A percentile compares a stretch with the other conserved stretches of the same genome.
Evolutionary conservation across 23 tunicate genomes (phyloP).

Genomic region (Diplosoma virens): DNA sequence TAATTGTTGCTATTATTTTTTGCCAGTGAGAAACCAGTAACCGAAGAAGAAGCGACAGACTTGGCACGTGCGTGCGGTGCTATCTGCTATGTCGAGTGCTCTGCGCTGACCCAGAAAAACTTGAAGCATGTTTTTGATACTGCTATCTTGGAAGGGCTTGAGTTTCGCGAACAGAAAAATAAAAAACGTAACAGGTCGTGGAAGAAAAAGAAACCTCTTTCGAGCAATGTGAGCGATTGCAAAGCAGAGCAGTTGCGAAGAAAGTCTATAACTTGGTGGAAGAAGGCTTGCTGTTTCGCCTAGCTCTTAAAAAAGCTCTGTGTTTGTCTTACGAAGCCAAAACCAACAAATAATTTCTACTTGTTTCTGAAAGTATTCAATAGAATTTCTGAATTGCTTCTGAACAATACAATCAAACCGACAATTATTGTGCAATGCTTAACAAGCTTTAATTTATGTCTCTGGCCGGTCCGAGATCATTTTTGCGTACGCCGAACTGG

Average conservation of each 20-base stretch:
- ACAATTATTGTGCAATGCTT: too few species aligned
- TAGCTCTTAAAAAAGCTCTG: too few species aligned
- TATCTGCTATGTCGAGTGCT: slow-evolving; percentile 64
- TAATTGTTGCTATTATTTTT: too few species aligned
- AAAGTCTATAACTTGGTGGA: slow-evolving; percentile 74
- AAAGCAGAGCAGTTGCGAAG: slow-evolving; percentile 36
- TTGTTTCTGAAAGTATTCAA: too few species aligned
- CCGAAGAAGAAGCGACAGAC: slow-evolving; percentile 33
- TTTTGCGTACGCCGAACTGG: too few species aligned
- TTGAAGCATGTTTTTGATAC: slow-evolving; percentile 63
- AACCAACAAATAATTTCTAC: too few species aligned
- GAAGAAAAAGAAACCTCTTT: slow-evolving; percentile 2
- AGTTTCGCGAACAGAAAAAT: slow-evolving; percentile 36
- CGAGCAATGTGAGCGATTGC: slow-evolving; percentile 17
- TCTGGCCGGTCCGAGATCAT: too few species aligned
- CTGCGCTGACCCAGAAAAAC: slow-evolving; percentile 71
- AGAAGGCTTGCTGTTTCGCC: slow-evolving; percentile 67
- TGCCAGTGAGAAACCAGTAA: slow-evolving; percentile 52
- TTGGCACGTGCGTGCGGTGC: slow-evolving; percentile 47
- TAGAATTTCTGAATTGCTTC: too few species aligned
- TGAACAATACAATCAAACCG: too few species aligned
- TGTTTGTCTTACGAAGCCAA: too few species aligned
- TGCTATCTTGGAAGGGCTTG: slow-evolving; percentile 61
- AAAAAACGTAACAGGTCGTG: slow-evolving; percentile 22
- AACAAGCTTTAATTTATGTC: too few species aligned